Evolutionary conservation across 2,797 vertebrate genomes (phyloP), one percentile per base, ranked within the genome.

Genomic region (Molossus molossus): DNA sequence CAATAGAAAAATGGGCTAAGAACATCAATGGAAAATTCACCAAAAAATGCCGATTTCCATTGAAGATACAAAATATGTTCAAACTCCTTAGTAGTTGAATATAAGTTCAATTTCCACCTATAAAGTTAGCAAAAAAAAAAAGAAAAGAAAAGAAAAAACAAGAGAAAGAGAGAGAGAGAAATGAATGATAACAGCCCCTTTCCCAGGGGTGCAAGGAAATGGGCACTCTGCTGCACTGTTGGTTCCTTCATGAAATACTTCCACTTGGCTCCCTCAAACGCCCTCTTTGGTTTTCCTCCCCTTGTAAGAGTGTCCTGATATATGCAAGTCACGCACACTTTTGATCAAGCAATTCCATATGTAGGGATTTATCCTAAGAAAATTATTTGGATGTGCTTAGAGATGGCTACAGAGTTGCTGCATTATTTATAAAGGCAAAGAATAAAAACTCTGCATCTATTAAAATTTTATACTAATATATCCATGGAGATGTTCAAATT

Each of bases 1-100:
- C 50, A 72, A 8, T 14, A 95, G 79, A 94, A 95, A 95, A 84
- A n/a, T 40, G 62, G 77, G 17, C 60, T 79, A 64, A 73, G 37
- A 87, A 77, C 72, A 33, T 76, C 25, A 64, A 15, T n/a, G 45
- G 11, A 57, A 92, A 84, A 57, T 57, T 76, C 55, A n/a, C 45
- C 27, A 4, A 58, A 81, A 94, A 91, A 83, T 73, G 29, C 40
- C 76, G 13, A 91, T 91, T 91, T 48, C 23, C n/a, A 20, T 6
- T 72, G 18, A 93, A 58, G 69, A 81, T 21, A 89, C 58, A 50
- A 94, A 91, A 29, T 96, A 73, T 25, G 2, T 37, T 60, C 50
- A 53, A 10, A 69, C 2, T 79, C n/a, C 60, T 84, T 94, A 65
- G 69, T 37, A 72, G 80, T 93, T 87, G 87, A 73, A 65, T 90